Percentiles rank a stretch among this genome's conserved stretches.
Conservation (phyloP, 2,113 vertebrate species). For the Cheilinus undulatus region DNA sequence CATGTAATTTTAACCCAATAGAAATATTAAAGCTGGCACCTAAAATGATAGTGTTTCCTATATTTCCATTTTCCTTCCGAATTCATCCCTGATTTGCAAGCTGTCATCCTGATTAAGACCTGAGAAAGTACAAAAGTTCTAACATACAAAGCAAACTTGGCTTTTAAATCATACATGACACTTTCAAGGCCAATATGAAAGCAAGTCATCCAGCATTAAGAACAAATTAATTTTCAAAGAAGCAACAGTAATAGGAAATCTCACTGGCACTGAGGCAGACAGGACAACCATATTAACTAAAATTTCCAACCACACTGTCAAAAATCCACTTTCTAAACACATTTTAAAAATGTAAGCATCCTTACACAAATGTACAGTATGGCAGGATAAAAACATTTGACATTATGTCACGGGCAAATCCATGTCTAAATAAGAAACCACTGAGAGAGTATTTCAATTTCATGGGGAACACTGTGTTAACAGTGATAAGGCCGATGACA, state of each 20-base stretch:
- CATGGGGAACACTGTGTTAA: conserved; percentile 63
- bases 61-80: conserved; percentile 56
- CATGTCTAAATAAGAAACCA: conserved; percentile 61
- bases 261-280: conserved; percentile 60
- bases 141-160: conserved; percentile 72
- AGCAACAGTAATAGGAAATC: conserved; percentile 71
- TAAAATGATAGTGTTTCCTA: conserved; percentile 32
- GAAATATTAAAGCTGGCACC: conserved; percentile 17
- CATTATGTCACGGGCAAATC: conserved; percentile 38
- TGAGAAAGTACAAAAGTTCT: conserved; percentile 69
- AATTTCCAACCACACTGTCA: background rate
- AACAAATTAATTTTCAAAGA: conserved; percentile 82
- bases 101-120: conserved; percentile 73
- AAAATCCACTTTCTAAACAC: conserved; percentile 1
- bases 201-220: conserved; percentile 82
- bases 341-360: conserved; percentile 4
- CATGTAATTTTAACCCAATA: conserved; percentile 7
- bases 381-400: conserved; percentile 8
- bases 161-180: conserved; percentile 81
- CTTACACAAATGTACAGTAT: conserved; percentile 23
- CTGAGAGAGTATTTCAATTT: conserved; percentile 65
- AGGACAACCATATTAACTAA: conserved; percentile 45
- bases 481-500: conserved; percentile 72
- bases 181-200: conserved; percentile 75
- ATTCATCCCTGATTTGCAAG: conserved; percentile 63